Base-by-base conservation (phyloP, 2,888 invertebrate genomes). In the Oscheius sp. region DNA sequence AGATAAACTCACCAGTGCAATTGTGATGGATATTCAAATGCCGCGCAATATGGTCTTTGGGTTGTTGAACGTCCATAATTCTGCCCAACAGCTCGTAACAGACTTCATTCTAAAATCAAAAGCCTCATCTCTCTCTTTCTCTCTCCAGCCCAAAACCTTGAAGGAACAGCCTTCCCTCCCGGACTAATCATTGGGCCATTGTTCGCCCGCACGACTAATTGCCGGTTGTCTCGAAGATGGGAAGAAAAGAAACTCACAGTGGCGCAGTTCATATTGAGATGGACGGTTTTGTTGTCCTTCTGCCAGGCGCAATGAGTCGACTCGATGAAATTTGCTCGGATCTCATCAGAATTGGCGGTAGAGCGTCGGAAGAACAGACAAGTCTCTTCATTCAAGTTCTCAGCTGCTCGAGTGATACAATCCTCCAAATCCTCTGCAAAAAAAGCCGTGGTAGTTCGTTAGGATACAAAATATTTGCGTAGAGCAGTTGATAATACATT, bases 281-380 rank as follows among this genome's bases (percentile, higher is more conserved):
- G 70, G 29, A 70, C 58, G 15, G 70, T 70, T 27, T 52, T 67
- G 53, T 70, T 70, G 27, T 65, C 50, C 45, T 53, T 46, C 45
- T 70, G 70, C 66, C 65, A 70, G 45, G 66, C 55, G 45, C 70
- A 70, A 42, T 70, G 66, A 8, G 53, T 70, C n/a, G 70, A 70
- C 48, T 70, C 53, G 12, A 67, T 46, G 46, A 70, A 58, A 25
- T 50, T 67, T 8, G 52, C 61, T 12, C 12, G 4, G 12, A 25
- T 57, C 12, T 70, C 66, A n/a, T n/a, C n/a, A n/a, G n/a, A n/a
- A 8, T 31, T 31, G 17, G 39, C 45, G 2, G 12, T 39, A 34
- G 39, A 17, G 8, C 58, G 29, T 12, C 66, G 63, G 55, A 69
- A 70, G 20, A 66, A 70, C 33, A 70, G 70, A 58, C 70, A 70